phyloP scores from a whole-genome alignment of 2,888 invertebrate species.

The Cheilosia soror region DNA sequence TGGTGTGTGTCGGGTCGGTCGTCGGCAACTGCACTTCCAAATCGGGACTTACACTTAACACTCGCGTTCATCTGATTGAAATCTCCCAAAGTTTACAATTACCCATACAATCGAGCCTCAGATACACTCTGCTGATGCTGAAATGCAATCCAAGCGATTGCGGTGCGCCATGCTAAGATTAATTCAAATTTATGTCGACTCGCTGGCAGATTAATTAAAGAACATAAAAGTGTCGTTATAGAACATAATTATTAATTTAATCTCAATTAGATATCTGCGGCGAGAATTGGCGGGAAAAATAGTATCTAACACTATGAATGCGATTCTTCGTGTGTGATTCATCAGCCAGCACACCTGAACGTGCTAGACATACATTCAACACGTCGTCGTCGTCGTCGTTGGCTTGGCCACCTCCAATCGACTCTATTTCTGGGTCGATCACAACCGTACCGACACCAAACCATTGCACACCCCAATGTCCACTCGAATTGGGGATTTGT shows the following conservation, averaged over 20 bases:
- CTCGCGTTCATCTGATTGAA: constrained; percentile 76
- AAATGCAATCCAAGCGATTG: constrained; percentile 20
- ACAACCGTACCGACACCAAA: constrained; percentile 10
- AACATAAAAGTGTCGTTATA: constrained; percentile 83
- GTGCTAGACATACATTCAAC: constrained; percentile 41
- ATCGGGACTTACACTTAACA: constrained; percentile 43
- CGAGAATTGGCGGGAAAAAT: constrained; percentile 34
- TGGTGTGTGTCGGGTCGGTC: neutral
- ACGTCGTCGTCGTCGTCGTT: neutral
- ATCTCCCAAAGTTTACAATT: constrained; percentile 75
- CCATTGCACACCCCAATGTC: constrained; percentile 24
- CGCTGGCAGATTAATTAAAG: constrained; percentile 81
- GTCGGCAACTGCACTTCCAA: constrained; percentile 31
- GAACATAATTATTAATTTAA: constrained; percentile 84
- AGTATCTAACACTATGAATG: constrained; percentile 1
- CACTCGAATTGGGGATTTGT: constrained; percentile 61
- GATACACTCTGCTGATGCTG: neutral
- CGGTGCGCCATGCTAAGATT: constrained; percentile 50
- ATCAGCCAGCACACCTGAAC: constrained; percentile 68
- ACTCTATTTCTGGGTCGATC: constrained; percentile 67
- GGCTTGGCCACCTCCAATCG: neutral
- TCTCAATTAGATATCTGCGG: constrained; percentile 80
- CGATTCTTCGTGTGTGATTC: constrained; percentile 55
- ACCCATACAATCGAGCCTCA: constrained; percentile 13
- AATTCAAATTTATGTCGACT: constrained; percentile 76